Evolutionary conservation across 2,888 invertebrate genomes (phyloP).

Genomic region (Trachelus stipa): DNA sequence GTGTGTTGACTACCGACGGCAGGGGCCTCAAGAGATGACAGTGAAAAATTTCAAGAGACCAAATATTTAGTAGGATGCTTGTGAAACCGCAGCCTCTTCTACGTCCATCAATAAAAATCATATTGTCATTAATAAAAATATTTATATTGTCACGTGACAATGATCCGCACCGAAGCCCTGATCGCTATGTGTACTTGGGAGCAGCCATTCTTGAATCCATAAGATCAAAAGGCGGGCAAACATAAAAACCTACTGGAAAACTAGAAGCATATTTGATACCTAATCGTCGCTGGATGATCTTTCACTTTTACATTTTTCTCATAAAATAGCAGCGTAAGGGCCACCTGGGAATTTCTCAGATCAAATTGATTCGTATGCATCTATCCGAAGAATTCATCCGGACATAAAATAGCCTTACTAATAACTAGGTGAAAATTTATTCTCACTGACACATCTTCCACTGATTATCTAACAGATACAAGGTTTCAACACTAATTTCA

Average conservation of each 20-base stretch:
- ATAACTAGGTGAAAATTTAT: constrained; percentile 5
- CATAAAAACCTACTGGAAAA: background rate
- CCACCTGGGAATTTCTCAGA: constrained; percentile 49
- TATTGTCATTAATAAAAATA: constrained; percentile 51
- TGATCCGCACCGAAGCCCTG: background rate
- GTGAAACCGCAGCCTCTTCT: constrained; percentile 16
- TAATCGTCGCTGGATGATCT: constrained; percentile 52
- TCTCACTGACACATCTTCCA: background rate
- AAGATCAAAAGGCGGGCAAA: background rate
- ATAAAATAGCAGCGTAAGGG: constrained; percentile 27
- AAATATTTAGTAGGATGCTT: constrained; percentile 34
- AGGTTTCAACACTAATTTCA: background rate
- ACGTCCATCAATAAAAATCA: constrained; percentile 58
- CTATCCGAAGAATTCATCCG: constrained; percentile 30
- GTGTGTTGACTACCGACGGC: constrained; percentile 13
- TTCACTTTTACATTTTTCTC: constrained; percentile 33
- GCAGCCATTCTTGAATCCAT: background rate
- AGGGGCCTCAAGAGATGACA: constrained; percentile 23
- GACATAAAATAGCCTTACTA: constrained; percentile 27
- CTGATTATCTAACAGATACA: background rate
- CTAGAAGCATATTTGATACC: constrained; percentile 22
- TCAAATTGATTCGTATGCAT: constrained; percentile 45
- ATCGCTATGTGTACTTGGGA: background rate
- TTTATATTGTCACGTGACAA: constrained; percentile 35
- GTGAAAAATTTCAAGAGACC: constrained; percentile 25